Evolutionary conservation across 1,140 invertebrate genomes (phyloP), one percentile per base, ranked within the genome.

Genomic region (Coboldia fuscipes): DNA sequence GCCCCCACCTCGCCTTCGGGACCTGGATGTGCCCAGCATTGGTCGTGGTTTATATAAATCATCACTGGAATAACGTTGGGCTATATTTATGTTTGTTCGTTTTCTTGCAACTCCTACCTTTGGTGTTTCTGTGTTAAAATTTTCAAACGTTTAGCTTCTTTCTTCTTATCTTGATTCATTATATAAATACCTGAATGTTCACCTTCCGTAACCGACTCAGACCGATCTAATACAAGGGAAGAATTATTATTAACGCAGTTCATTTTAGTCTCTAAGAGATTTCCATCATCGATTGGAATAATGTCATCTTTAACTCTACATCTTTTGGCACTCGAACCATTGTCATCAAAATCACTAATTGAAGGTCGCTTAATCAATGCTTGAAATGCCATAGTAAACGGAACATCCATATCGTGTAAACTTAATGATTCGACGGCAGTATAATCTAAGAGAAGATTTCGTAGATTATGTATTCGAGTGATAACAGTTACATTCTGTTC

Each of bases 41-140:
- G 66, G 66, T 41, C 71, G 58, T 35, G 71, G 71, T 50, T 74
- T 74, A 50, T 73, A 74, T 37, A 75, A 51, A 57, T 74, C 71
- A 45, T 71, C 66, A 41, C 63, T 70, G 24, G 64, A 63, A 42
- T 74, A 74, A 36, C 68, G 62, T 47, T 72, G 67, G 7, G 7
- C 18, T 31, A 5, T 8, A 4, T 28, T 13, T 7, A 7, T 28
- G 27, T 13, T 28, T 28, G 7, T 28, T 4, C 7, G 13, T 28
- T 9, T 13, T 28, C 4, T 15, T 30, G 22, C n/a, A n/a, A 12
- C 22, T 23, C 16, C 13, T 17, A 17, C 9, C 12, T 4, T 12
- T 14, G 13, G 3, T 30, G 13, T 8, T 8, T 30, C 16, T 30
- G 8, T 5, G 4, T 30, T 16, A 16, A 30, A 16, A 16, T 16